phyloP scores from a whole-genome alignment of 1,140 invertebrate genomes.

The Nasonia vitripennis region DNA sequence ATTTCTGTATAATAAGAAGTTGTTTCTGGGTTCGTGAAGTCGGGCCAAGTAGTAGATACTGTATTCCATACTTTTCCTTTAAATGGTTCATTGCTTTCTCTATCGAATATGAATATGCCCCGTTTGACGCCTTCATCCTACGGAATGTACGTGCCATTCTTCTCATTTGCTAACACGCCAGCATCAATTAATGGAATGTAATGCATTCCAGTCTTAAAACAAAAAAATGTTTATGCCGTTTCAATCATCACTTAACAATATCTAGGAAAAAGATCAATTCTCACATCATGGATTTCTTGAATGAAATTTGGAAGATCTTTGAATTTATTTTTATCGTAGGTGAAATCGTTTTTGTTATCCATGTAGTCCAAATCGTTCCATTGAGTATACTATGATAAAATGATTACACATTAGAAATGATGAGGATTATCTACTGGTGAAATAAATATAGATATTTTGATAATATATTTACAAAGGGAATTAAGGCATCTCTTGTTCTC shows the following conservation, averaged over 20 bases:
- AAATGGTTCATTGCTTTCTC: conserved; percentile 77
- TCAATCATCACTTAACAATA: not conserved
- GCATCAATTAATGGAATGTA: conserved; percentile 86
- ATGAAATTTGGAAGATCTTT: conserved; percentile 81
- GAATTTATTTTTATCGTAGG: conserved; percentile 82
- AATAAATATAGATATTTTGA: conserved; percentile 32
- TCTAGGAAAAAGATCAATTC: conserved; percentile 46
- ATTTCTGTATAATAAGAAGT: conserved; percentile 85
- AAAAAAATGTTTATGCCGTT: conserved; percentile 45
- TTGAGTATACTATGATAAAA: conserved; percentile 80
- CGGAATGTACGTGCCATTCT: too few relatives aligned
- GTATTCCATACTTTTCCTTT: conserved; percentile 89
- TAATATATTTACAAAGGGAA: conserved; percentile 83
- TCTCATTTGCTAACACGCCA: conserved; percentile 81
- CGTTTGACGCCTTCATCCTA: too few relatives aligned
- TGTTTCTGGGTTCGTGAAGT: conserved; percentile 88
- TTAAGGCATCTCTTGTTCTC: conserved; percentile 82
- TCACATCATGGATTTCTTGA: conserved; percentile 80
- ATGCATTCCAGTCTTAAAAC: conserved; percentile 80
- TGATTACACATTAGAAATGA: conserved; percentile 46
- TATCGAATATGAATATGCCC: conserved; percentile 84
- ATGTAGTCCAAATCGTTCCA: conserved; percentile 97
- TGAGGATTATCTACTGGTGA: conserved; percentile 11
- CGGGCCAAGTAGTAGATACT: conserved; percentile 85
- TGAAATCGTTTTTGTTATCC: conserved; percentile 91